These are phyloP conservation scores for Heliconius congener DNA, from an alignment of 1,140 invertebrate species.

Conservation along the genomic window DNA sequence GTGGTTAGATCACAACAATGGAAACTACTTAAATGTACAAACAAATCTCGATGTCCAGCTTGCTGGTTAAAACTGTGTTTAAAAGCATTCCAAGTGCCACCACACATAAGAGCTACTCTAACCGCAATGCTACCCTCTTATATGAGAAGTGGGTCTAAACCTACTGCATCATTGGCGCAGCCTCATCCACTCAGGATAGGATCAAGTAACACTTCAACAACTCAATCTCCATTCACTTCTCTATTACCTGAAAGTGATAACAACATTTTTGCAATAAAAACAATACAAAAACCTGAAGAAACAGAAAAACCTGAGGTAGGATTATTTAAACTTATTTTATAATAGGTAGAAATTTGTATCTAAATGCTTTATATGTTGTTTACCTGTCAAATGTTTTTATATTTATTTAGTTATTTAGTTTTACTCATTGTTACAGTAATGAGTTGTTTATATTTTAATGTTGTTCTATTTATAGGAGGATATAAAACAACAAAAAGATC, in stretches of 20 bases:
- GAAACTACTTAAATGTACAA: constrained; percentile 86
- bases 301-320: constrained; percentile 63
- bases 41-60: constrained; percentile 89
- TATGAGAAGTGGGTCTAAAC: constrained; percentile 67
- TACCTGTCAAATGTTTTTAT: not conserved
- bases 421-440: no score
- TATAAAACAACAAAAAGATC: constrained; percentile 53
- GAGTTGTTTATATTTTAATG: not conserved
- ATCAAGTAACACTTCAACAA: constrained; percentile 46
- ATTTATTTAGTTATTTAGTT: not conserved
- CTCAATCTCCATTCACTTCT: constrained; percentile 57
- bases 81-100: constrained; percentile 88
- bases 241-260: constrained; percentile 63
- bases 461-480: constrained; percentile 49
- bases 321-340: not conserved
- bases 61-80: constrained; percentile 94
- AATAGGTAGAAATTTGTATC: not conserved
- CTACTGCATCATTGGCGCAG: constrained; percentile 51
- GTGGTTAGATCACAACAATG: constrained; percentile 86
- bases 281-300: constrained; percentile 60
- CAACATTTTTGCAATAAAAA: constrained; percentile 64
- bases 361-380: no score
- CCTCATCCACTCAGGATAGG: constrained; percentile 60
- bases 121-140: constrained; percentile 84
- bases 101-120: constrained; percentile 84